phyloP scores from a whole-genome alignment of 2,797 vertebrate species.

The Telmatherina bonti region DNA sequence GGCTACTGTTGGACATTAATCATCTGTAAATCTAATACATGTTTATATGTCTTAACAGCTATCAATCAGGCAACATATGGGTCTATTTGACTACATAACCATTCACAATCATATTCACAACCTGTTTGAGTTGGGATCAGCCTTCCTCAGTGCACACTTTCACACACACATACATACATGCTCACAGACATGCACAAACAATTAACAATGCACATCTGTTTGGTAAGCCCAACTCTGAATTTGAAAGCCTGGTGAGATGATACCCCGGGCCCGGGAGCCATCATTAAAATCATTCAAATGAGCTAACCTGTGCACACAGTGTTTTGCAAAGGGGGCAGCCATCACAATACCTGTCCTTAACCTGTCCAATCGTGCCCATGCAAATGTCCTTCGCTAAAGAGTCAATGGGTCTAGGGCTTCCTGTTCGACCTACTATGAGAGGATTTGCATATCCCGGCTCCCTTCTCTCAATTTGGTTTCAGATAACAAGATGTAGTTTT shows the following conservation, averaged over 20 bases:
- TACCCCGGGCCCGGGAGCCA: conserved; percentile 52
- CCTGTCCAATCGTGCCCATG: conserved; percentile 79
- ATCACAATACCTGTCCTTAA: conserved; percentile 71
- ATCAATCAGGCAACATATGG: conserved; percentile 10
- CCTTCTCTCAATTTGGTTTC: conserved; percentile 75
- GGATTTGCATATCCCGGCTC: conserved; percentile 77
- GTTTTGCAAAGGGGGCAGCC: conserved; percentile 78
- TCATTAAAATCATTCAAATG: conserved; percentile 82
- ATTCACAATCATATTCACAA: conserved; percentile 31
- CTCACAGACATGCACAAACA: conserved; percentile 26
- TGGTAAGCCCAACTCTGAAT: conserved; percentile 38
- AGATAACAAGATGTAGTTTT: conserved; percentile 76
- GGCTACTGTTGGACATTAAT: not conserved
- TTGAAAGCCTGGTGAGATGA: conserved; percentile 60
- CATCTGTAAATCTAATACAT: not conserved
- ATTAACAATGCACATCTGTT: conserved; percentile 40
- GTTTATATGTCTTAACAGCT: not conserved
- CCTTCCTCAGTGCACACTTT: conserved; percentile 14
- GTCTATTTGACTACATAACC: conserved; percentile 39
- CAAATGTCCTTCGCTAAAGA: conserved; percentile 72
- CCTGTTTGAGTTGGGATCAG: conserved; percentile 40
- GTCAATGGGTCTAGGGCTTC: conserved; percentile 71
- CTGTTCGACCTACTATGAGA: conserved; percentile 53
- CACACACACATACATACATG: conserved; percentile 21
- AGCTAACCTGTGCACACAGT: conserved; percentile 76